Evolutionary conservation across 2,113 vertebrate species (phyloP), one percentile per base, ranked within the genome.

Genomic region (Pyrgilauda ruficollis): DNA sequence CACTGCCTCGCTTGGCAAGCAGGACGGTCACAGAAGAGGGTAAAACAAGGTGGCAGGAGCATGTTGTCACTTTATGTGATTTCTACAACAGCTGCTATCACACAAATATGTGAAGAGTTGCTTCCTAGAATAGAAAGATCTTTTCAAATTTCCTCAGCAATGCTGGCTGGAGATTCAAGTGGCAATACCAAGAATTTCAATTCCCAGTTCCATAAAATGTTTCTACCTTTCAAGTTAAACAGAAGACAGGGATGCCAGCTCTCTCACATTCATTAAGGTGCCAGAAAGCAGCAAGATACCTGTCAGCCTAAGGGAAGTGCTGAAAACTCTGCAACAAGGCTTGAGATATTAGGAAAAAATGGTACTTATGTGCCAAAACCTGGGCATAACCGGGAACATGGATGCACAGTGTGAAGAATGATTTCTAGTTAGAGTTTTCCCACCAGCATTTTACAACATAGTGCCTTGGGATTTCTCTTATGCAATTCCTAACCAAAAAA

Each of bases 41-140:
- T 70, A 68, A 77, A 84, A 93, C 47, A 56, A 84, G 88, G 88
- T 46, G 68, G 76, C 20, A 37, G 14, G 35, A 88, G 83, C 82
- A 49, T 30, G 74, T 35, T 88, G 94, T 78, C 79, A 84, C 68
- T 93, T 84, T 6, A 39, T 10, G 56, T 75, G 68, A 90, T 72
- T 84, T 86, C 67, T 67, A 83, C 61, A 75, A 46, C 49, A 92
- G 83, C 90, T 81, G 79, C 74, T 92, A 84, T 27, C 58, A 39
- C 73, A 93, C 72, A 89, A 95, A 64, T 64, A 84, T 49, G 53
- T 72, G 28, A 58, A 78, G 91, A 92, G 56, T 68, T 50, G 64
- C 61, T 64, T 87, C 84, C 82, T 61, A 90, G 56, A 92, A 92
- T 17, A 96, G 44, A 86, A 87, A 67, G 56, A 85, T 84, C 73